phyloP scores from a whole-genome alignment of 2,888 invertebrate species.

The Drosophila monieri region DNA sequence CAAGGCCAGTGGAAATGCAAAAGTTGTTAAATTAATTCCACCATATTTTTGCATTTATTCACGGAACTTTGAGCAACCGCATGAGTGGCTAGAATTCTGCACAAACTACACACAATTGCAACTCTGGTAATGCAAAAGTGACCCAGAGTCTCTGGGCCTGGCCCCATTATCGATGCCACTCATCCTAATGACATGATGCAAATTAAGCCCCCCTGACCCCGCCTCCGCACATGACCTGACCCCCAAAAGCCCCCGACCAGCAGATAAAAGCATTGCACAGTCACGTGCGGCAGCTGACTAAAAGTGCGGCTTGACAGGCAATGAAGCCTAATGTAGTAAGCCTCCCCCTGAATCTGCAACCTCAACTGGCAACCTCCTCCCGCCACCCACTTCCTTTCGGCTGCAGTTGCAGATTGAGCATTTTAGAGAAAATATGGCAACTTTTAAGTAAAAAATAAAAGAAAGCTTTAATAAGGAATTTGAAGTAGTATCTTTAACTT shows the following conservation, averaged over 20 bases:
- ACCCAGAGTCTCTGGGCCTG: slow-evolving; percentile 27
- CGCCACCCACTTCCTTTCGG: neutral
- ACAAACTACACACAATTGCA: slow-evolving; percentile 2
- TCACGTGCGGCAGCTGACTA: slow-evolving; percentile 71
- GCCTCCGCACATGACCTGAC: slow-evolving; percentile 24
- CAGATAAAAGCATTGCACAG: slow-evolving; percentile 47
- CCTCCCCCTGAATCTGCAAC: slow-evolving; percentile 15
- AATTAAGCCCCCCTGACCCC: slow-evolving; percentile 54
- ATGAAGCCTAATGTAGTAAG: slow-evolving; percentile 62
- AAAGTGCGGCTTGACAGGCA: slow-evolving; percentile 58
- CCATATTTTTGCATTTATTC: neutral
- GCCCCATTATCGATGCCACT: slow-evolving; percentile 64
- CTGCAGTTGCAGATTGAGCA: neutral
- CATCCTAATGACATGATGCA: slow-evolving; percentile 72
- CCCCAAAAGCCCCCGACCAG: slow-evolving; percentile 10
- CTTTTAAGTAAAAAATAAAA: neutral
- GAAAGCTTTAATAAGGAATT: neutral
- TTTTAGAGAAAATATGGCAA: neutral
- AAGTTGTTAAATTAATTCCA: slow-evolving; percentile 9
- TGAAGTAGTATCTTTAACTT: too few species aligned
- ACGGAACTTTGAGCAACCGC: neutral
- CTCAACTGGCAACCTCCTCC: slow-evolving; percentile 6
- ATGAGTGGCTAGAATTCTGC: slow-evolving; percentile 15
- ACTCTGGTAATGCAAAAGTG: slow-evolving; percentile 14
- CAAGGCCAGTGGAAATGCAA: neutral